Conservation (phyloP, 2,888 invertebrate species). For the Xylocampa areola region DNA sequence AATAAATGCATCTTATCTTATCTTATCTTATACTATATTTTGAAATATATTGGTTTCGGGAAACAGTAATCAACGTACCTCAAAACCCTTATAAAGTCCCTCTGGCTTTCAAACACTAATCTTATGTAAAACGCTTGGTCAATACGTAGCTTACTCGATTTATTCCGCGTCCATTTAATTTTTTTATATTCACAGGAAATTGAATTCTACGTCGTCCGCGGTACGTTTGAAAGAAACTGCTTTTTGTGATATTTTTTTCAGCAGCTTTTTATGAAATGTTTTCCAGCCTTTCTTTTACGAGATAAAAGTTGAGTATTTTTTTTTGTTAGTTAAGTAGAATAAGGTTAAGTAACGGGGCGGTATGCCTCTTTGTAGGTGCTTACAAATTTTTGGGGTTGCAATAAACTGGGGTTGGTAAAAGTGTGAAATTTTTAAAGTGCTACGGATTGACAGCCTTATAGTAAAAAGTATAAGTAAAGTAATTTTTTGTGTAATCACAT, state of each 20-base stretch:
- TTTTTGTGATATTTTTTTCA: slow-evolving; percentile 39
- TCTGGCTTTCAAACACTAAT: slow-evolving; percentile 45
- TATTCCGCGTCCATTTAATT: slow-evolving; percentile 59
- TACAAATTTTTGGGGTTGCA: slow-evolving; percentile 29
- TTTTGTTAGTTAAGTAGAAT: slow-evolving; percentile 31
- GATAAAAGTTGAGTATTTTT: slow-evolving; percentile 49
- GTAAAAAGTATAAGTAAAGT: too few species aligned
- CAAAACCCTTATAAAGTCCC: slow-evolving; percentile 14
- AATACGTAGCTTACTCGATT: slow-evolving; percentile 53
- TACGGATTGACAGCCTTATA: slow-evolving; percentile 23
- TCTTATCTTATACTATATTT: too few species aligned
- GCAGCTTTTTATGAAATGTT: slow-evolving; percentile 45
- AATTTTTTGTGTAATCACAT: too few species aligned
- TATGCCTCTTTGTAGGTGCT: slow-evolving; percentile 31
- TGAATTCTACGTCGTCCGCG: slow-evolving; percentile 73
- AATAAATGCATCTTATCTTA: too few species aligned
- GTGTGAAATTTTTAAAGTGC: slow-evolving; percentile 35
- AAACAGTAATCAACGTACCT: slow-evolving; percentile 4
- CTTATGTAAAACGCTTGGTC: slow-evolving; percentile 58
- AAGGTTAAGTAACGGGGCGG: slow-evolving; percentile 26
- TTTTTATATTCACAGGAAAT: slow-evolving; percentile 82
- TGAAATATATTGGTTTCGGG: too few species aligned
- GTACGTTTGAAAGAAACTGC: slow-evolving; percentile 45
- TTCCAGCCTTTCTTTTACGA: slow-evolving; percentile 47
- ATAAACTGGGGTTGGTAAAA: slow-evolving; percentile 40